Conservation (phyloP, 2,113 vertebrate species). For the Lipophrys pholis region DNA sequence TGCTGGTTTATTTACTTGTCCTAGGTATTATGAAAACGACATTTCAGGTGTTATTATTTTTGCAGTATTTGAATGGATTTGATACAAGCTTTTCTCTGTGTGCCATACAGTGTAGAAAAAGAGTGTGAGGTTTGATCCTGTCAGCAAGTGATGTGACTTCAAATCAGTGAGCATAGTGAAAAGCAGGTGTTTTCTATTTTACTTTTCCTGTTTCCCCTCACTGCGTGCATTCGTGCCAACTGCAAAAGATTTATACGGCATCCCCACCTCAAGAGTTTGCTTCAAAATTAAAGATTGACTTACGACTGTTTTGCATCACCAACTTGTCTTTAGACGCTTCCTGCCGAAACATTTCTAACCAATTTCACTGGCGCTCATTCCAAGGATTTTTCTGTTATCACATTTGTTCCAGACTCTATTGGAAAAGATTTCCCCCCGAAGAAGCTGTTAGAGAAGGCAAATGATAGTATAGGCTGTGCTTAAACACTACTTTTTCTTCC, state of each 20-base stretch:
- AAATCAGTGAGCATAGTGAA: constrained; percentile 50
- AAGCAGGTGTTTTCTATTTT: constrained; percentile 71
- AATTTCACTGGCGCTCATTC: background rate
- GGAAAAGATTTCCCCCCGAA: constrained; percentile 33
- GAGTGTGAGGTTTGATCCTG: constrained; percentile 21
- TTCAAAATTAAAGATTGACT: constrained; percentile 25
- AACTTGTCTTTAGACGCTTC: constrained; percentile 27
- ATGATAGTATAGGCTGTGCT: constrained; percentile 30
- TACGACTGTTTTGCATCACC: constrained; percentile 21
- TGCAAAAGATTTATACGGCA: constrained; percentile 6
- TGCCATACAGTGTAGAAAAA: background rate
- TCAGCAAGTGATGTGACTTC: constrained; percentile 59
- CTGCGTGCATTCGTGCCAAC: constrained; percentile 23
- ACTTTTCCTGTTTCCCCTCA: constrained; percentile 53
- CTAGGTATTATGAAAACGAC: too few species aligned
- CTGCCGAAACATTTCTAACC: constrained; percentile 17
- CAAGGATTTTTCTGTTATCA: constrained; percentile 35
- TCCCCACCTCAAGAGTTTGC: constrained; percentile 16
- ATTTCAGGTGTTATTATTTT: too few species aligned
- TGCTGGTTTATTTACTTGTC: background rate
- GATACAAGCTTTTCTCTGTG: constrained; percentile 1
- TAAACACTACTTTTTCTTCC: constrained; percentile 17
- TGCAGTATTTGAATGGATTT: constrained; percentile 6
- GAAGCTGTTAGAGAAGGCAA: constrained; percentile 22
- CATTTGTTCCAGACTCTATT: constrained; percentile 31